A percentile compares a stretch with the other conserved stretches of the same genome.
These are phyloP conservation scores for Tetranychus piercei DNA, from an alignment of 2,888 invertebrate genomes.

Conservation along the genomic window DNA sequence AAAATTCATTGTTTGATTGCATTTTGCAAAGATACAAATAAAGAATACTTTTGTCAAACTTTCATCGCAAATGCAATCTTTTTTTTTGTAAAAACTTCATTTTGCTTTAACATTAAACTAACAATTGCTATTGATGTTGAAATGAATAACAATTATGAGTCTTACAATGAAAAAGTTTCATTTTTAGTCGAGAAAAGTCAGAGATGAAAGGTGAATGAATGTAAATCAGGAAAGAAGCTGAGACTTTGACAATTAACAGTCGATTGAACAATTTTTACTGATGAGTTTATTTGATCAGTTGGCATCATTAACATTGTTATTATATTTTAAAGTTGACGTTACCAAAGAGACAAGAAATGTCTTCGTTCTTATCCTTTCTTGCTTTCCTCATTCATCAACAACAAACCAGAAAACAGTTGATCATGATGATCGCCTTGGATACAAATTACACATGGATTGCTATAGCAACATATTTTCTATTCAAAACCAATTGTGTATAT, in stretches of 20 bases:
- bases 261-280: neutral
- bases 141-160: too few relatives aligned
- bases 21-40: too few relatives aligned
- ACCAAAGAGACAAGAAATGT: neutral
- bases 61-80: too few relatives aligned
- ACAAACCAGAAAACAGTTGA: neutral
- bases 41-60: too few relatives aligned
- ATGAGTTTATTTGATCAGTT: neutral
- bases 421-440: neutral
- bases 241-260: neutral
- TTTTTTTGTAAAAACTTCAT: too few relatives aligned
- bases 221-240: neutral
- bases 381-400: neutral
- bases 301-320: neutral
- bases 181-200: neutral
- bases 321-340: neutral
- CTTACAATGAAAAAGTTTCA: too few relatives aligned
- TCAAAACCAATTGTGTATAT: neutral
- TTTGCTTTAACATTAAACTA: too few relatives aligned
- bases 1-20: too few relatives aligned
- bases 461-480: neutral
- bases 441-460: neutral
- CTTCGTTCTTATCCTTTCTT: neutral
- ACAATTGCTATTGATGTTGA: too few relatives aligned
- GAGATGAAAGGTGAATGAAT: conserved; percentile 6